Percentiles rank a stretch among this genome's conserved stretches.
Evolutionary conservation across 2,888 invertebrate species (phyloP).

Genomic region (Mayetiola destructor): DNA sequence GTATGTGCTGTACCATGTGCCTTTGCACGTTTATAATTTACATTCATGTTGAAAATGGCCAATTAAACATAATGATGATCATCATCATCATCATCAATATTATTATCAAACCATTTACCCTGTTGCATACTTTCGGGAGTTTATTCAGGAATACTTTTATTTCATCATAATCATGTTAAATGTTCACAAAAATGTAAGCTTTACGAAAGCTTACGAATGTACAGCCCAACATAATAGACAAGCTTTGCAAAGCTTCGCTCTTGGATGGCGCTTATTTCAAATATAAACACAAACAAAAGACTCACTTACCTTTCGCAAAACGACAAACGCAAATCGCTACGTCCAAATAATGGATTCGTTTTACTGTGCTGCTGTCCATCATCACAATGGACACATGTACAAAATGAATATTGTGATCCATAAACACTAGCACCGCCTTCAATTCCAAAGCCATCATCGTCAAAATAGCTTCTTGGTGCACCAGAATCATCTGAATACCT

Average conservation of each 20-base stretch:
- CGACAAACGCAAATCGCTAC: neutral
- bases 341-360: neutral
- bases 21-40: too few relatives aligned
- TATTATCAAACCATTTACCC: neutral
- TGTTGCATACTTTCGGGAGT: neutral
- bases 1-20: neutral
- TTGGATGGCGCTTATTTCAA: too few relatives aligned
- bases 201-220: neutral
- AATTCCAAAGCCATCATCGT: constrained; percentile 9
- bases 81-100: too few relatives aligned
- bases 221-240: neutral
- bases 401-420: constrained; percentile 5
- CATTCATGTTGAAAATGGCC: too few relatives aligned
- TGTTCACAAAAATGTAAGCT: neutral
- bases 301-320: constrained; percentile 10
- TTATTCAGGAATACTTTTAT: neutral
- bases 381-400: neutral
- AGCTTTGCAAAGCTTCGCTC: neutral
- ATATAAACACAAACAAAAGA: neutral
- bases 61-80: neutral
- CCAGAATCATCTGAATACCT: neutral
- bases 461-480: neutral
- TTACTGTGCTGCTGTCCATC: neutral
- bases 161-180: neutral
- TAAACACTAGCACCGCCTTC: neutral